These are phyloP conservation scores for Limnodromus scolopaceus DNA, from an alignment of 2,797 vertebrate species.

Conservation along the genomic window DNA sequence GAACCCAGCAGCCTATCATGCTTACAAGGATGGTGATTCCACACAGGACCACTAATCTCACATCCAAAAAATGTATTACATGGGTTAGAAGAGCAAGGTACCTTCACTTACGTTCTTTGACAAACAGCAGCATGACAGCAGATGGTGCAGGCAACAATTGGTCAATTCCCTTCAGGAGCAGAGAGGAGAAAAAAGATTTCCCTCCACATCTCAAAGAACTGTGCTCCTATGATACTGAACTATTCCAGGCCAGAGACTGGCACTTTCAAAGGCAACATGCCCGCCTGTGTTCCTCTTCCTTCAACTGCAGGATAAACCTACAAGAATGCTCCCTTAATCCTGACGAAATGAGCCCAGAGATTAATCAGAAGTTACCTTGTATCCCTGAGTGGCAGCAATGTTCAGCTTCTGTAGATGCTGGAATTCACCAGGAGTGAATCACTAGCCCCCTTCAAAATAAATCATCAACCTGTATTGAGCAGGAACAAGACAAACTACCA, in stretches of 20 bases:
- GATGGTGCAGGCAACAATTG: not conserved
- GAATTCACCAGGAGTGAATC: not conserved
- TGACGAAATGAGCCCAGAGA: not conserved
- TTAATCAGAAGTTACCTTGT: not conserved
- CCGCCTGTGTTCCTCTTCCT: not conserved
- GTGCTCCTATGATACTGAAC: not conserved
- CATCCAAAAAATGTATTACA: not conserved
- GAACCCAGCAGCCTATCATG: not conserved
- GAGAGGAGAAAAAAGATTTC: not conserved
- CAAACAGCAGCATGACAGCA: not conserved
- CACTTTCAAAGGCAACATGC: not conserved
- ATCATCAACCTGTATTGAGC: not conserved
- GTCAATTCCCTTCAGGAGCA: not conserved
- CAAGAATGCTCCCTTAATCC: not conserved
- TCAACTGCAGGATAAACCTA: not conserved
- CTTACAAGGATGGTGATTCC: not conserved
- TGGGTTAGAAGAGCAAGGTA: not conserved
- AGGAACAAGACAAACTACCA: not conserved
- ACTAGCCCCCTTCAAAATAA: not conserved
- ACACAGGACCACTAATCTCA: not conserved
- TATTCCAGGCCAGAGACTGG: not conserved
- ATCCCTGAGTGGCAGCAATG: not conserved
- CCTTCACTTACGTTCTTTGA: not conserved
- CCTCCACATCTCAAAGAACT: not conserved
- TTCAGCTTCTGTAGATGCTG: not conserved